A percentile compares a stretch with the other conserved stretches of the same genome.
Conservation (phyloP, 2,888 invertebrate species). For the Scaptodrosophila latifasciaeformis region DNA sequence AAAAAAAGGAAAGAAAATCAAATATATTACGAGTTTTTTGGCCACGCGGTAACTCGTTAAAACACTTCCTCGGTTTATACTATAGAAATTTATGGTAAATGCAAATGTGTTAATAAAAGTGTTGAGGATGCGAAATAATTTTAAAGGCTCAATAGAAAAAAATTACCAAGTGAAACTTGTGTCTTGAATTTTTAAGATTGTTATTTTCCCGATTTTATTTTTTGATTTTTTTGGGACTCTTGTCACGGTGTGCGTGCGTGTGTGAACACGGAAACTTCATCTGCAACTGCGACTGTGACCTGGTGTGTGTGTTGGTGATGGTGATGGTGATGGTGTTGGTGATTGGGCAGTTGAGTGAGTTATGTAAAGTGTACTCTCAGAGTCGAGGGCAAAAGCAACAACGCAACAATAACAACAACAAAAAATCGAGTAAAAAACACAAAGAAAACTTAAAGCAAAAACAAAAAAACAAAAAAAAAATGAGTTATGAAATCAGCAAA, state of each 20-base stretch:
- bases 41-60: no score
- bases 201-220: not conserved
- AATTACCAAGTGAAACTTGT: conserved; percentile 18
- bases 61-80: no score
- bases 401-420: conserved; percentile 14
- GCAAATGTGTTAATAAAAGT: conserved; percentile 21
- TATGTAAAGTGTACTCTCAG: conserved; percentile 55
- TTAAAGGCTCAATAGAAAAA: no score
- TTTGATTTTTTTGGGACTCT: conserved; percentile 9
- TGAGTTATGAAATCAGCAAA: conserved; percentile 11
- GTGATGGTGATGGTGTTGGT: conserved; percentile 1
- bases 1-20: not conserved
- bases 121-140: conserved; percentile 27
- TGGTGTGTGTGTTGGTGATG: not conserved
- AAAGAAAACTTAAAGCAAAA: conserved; percentile 3
- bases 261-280: conserved; percentile 27
- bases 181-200: conserved; percentile 34
- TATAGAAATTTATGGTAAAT: no score
- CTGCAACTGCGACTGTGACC: conserved; percentile 15
- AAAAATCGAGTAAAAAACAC: not conserved
- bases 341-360: conserved; percentile 46
- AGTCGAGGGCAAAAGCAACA: conserved; percentile 1
- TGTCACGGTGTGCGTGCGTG: conserved; percentile 9
- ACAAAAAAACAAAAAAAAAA: conserved; percentile 1
- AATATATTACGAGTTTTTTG: not conserved